Percentiles rank a stretch among this genome's conserved stretches.
phyloP scores from a whole-genome alignment of 2,888 invertebrate species.

The Protonemura montana region DNA sequence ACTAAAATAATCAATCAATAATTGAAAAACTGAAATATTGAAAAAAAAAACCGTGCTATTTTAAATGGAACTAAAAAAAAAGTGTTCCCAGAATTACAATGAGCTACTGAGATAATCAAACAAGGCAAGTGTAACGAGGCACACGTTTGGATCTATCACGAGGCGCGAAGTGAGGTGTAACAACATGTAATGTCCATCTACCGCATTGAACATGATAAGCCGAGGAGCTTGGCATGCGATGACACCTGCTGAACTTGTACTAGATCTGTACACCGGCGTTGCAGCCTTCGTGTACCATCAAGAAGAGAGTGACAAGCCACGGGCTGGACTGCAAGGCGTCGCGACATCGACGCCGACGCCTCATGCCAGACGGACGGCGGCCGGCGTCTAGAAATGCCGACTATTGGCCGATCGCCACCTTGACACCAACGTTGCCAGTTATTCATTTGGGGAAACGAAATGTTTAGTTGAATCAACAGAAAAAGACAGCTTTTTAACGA shows the following conservation, averaged over 20 bases:
- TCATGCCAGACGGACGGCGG: conserved; percentile 9
- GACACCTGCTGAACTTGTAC: background rate
- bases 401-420: background rate
- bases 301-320: background rate
- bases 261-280: background rate
- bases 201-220: background rate
- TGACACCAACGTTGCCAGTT: conserved; percentile 25
- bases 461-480: conserved; percentile 4
- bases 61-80: background rate
- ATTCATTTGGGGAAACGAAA: background rate
- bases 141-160: background rate
- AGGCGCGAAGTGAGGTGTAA: background rate
- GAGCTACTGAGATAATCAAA: background rate
- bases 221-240: background rate
- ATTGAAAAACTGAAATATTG: too few species aligned
- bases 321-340: conserved; percentile 1
- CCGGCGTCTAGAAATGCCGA: background rate
- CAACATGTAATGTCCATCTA: background rate
- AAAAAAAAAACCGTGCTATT: too few species aligned
- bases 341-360: conserved; percentile 15
- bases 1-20: too few species aligned
- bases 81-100: background rate
- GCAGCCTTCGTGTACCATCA: background rate
- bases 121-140: background rate
- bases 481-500: background rate